These are phyloP conservation scores for Palythoa grandiflora DNA, from an alignment of 92 coral and sea anemone species.

Conservation along the genomic window DNA sequence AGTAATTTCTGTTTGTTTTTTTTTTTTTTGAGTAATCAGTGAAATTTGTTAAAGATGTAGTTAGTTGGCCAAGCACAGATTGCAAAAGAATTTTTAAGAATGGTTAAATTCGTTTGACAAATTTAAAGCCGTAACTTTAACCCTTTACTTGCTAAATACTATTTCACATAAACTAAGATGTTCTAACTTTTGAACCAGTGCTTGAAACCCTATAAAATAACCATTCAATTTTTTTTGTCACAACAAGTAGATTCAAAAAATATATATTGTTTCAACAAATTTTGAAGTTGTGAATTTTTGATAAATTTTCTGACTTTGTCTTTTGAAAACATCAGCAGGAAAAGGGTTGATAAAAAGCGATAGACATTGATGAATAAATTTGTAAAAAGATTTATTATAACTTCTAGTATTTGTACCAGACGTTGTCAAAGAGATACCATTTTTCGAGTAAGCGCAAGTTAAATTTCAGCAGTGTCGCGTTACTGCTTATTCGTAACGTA, in stretches of 20 bases:
- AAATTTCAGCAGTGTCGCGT: background rate
- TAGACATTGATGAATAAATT: background rate
- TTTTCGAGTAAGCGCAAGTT: background rate
- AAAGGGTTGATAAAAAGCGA: no score
- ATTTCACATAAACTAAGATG: no score
- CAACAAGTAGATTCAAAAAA: no score
- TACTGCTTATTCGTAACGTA: background rate
- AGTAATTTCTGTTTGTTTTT: background rate
- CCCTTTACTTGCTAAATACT: background rate
- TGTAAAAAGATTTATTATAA: background rate
- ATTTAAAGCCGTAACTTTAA: background rate
- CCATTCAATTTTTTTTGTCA: no score
- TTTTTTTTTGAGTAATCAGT: background rate
- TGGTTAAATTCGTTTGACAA: background rate
- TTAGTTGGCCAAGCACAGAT: background rate
- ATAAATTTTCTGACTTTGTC: no score
- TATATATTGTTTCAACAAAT: no score
- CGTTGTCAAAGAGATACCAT: background rate
- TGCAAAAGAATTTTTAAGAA: background rate
- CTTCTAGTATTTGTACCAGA: constrained; percentile 10
- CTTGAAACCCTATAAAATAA: no score
- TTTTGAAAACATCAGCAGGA: no score
- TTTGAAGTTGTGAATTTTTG: no score
- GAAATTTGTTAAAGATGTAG: background rate
- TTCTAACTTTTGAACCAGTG: no score